Evolutionary conservation across 2,113 vertebrate genomes (phyloP).

Genomic region (Psilopogon haemacephalus): DNA sequence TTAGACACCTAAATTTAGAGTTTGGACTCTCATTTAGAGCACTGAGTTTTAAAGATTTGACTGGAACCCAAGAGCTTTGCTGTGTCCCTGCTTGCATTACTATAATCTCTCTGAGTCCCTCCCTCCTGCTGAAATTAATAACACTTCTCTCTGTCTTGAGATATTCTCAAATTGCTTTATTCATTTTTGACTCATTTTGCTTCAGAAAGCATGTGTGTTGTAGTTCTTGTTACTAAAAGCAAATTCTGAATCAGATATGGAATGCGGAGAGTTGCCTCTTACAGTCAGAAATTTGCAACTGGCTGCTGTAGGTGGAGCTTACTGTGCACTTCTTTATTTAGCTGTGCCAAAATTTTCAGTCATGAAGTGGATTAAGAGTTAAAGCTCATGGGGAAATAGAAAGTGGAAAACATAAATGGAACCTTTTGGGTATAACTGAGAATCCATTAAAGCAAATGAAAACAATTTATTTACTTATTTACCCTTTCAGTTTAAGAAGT

Average conservation of each 20-base stretch:
- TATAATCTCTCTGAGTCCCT: background rate
- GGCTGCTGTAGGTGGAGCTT: background rate
- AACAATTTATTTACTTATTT: background rate
- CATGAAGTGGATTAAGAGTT: background rate
- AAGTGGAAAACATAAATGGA: background rate
- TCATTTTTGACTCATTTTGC: background rate
- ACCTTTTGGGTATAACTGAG: background rate
- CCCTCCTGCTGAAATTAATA: background rate
- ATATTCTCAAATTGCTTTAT: background rate
- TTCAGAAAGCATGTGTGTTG: background rate
- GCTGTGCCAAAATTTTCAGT: background rate
- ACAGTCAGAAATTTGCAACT: background rate
- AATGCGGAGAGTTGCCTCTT: background rate
- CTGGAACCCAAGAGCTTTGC: conserved; percentile 8
- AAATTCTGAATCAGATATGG: background rate
- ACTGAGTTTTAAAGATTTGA: background rate
- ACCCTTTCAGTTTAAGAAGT: background rate
- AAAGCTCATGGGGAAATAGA: background rate
- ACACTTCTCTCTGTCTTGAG: background rate
- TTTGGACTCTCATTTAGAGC: background rate
- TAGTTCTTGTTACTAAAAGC: background rate
- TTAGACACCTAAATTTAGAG: conserved; percentile 45
- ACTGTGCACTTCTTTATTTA: background rate
- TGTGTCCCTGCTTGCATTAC: background rate
- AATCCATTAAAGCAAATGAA: background rate